A percentile compares a stretch with the other conserved stretches of the same genome.
Conservation (phyloP, 2,888 invertebrate genomes). For the Dorcus hopei region DNA sequence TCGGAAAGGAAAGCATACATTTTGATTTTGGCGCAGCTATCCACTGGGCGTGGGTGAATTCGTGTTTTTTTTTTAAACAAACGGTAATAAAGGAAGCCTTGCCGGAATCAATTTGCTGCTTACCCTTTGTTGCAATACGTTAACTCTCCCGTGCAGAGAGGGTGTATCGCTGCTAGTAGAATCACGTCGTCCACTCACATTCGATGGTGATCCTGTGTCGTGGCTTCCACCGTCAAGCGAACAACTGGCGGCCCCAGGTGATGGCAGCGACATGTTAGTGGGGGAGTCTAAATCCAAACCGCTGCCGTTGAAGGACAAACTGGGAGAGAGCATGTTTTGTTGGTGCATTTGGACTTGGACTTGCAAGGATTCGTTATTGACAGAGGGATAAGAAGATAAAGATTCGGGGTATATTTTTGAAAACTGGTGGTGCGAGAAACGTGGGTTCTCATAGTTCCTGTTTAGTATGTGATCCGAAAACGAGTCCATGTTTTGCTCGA, state of each 20-base stretch:
- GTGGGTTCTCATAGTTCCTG: conserved; percentile 40
- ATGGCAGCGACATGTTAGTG: conserved; percentile 78
- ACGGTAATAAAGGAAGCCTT: conserved; percentile 28
- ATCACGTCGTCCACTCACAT: conserved; percentile 66
- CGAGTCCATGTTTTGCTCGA: conserved; percentile 63
- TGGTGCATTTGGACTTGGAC: conserved; percentile 66
- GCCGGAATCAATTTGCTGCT: conserved; percentile 59
- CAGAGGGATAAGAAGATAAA: conserved; percentile 43
- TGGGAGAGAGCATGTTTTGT: conserved; percentile 49
- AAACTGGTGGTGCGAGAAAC: conserved; percentile 38
- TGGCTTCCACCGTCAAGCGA: conserved; percentile 65
- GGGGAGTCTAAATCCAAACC: conserved; percentile 68
- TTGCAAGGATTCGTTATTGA: conserved; percentile 49
- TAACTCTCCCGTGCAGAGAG: conserved; percentile 58
- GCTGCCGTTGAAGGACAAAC: conserved; percentile 63
- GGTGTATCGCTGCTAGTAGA: conserved; percentile 55
- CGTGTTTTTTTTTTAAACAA: not conserved
- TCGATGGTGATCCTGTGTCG: conserved; percentile 62
- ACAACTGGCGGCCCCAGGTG: conserved; percentile 71
- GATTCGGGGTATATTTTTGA: conserved; percentile 47
- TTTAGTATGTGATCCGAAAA: conserved; percentile 72
- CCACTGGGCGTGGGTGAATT: not conserved
- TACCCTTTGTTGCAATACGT: conserved; percentile 85
- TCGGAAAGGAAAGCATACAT: conserved; percentile 42
- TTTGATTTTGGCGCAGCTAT: conserved; percentile 39